Conservation (phyloP, 1,140 invertebrate species). For the Uloborus diversus region DNA sequence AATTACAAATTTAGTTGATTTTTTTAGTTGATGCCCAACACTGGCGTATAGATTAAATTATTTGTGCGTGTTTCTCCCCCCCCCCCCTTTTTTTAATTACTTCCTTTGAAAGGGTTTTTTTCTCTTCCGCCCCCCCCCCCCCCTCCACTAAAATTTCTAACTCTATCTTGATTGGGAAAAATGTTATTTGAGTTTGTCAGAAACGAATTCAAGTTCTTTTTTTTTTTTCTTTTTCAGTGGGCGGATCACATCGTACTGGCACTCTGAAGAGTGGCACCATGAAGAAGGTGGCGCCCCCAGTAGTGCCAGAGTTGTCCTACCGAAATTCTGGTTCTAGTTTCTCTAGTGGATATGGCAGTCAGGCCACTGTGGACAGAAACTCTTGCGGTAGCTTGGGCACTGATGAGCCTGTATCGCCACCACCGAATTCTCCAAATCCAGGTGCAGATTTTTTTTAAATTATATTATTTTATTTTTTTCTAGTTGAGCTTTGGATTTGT, state of each 20-base stretch:
- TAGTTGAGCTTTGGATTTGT: neutral
- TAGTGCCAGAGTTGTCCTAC: conserved; percentile 74
- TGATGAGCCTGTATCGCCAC: conserved; percentile 57
- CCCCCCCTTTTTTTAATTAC: too few species aligned
- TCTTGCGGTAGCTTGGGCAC: conserved; percentile 63
- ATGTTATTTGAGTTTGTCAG: neutral
- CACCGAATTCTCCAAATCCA: conserved; percentile 65
- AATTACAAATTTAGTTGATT: too few species aligned
- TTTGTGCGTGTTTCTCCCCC: too few species aligned
- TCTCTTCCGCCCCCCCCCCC: too few species aligned
- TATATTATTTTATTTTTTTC: neutral
- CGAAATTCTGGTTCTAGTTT: conserved; percentile 69
- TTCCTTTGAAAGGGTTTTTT: too few species aligned
- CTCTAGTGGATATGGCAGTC: conserved; percentile 74
- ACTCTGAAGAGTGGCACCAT: conserved; percentile 74
- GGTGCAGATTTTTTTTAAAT: conserved; percentile 63
- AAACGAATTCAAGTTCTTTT: neutral
- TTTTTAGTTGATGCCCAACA: too few species aligned
- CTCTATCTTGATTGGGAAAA: too few species aligned
- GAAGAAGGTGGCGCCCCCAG: conserved; percentile 83
- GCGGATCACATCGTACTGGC: conserved; percentile 80
- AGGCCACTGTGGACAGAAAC: conserved; percentile 75
- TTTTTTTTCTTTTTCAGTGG: conserved; percentile 75
- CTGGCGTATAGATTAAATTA: too few species aligned
- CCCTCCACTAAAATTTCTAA: too few species aligned